phyloP scores from a whole-genome alignment of 2,113 vertebrate species.

The Scatophagus argus region DNA sequence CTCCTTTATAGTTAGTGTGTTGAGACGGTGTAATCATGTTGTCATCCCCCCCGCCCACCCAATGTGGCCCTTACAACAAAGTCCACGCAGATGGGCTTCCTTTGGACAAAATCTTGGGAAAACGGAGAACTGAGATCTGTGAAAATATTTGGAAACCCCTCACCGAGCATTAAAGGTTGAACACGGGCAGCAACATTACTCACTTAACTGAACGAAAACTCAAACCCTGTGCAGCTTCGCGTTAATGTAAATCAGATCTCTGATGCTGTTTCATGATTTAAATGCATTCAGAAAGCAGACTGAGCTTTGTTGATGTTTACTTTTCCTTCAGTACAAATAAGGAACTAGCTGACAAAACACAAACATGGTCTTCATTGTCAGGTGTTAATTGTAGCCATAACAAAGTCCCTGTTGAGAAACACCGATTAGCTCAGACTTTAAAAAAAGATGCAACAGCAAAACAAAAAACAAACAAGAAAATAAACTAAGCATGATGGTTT shows the following conservation, averaged over 20 bases:
- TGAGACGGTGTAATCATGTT: conserved; percentile 44
- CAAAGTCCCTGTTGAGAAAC: conserved; percentile 54
- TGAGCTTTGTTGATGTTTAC: conserved; percentile 53
- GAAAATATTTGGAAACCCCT: conserved; percentile 5
- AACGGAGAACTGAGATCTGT: conserved; percentile 17
- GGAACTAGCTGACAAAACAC: conserved; percentile 57
- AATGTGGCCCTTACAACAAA: conserved; percentile 49
- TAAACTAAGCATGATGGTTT: conserved; percentile 52
- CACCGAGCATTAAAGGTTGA: not conserved
- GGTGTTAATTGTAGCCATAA: conserved; percentile 44
- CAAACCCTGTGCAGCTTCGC: conserved; percentile 10
- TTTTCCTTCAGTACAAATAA: conserved; percentile 64
- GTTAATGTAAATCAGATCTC: conserved; percentile 26
- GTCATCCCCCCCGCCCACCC: conserved; percentile 37
- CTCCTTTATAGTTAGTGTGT: conserved; percentile 27
- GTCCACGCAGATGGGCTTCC: conserved; percentile 54
- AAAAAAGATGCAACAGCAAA: conserved; percentile 69
- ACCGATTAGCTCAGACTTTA: conserved; percentile 50
- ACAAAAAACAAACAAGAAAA: conserved; percentile 39
- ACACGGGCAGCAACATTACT: not conserved
- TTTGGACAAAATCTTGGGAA: not conserved
- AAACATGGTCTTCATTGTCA: conserved; percentile 62
- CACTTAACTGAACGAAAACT: conserved; percentile 1
- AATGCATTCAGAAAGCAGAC: conserved; percentile 44
- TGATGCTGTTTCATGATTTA: not conserved